Conservation (phyloP, 2,888 invertebrate species). For the Alviniconcha strummeri region DNA sequence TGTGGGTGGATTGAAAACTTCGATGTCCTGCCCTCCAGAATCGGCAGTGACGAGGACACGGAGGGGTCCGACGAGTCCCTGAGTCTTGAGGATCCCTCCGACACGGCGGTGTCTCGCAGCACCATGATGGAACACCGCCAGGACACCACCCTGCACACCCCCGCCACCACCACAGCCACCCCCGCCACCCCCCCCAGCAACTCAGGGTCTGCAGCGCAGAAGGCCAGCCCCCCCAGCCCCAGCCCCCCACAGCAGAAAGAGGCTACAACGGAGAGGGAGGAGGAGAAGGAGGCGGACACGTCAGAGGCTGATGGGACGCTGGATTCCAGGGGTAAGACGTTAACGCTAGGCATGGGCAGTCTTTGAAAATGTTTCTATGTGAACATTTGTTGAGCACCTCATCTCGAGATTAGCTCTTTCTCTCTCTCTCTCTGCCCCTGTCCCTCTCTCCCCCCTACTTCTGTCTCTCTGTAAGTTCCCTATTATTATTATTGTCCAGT, state of each 20-base stretch:
- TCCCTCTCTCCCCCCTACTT: too few relatives aligned
- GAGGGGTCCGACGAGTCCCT: conserved; percentile 67
- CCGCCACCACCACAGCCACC: conserved; percentile 29
- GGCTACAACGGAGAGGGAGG: conserved; percentile 18
- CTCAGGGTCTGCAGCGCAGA: conserved; percentile 33
- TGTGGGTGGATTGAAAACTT: too few relatives aligned
- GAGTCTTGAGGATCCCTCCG: conserved; percentile 66
- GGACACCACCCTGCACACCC: conserved; percentile 3
- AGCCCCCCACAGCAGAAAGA: conserved; percentile 23
- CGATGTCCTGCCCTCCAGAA: conserved; percentile 48
- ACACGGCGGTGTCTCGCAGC: conserved; percentile 66
- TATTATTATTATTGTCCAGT: too few relatives aligned
- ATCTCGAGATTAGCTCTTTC: too few relatives aligned
- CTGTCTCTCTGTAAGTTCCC: too few relatives aligned
- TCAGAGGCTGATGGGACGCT: conserved; percentile 38
- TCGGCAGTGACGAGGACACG: conserved; percentile 73
- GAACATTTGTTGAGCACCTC: too few relatives aligned
- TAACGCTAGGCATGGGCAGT: too few relatives aligned
- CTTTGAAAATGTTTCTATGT: too few relatives aligned
- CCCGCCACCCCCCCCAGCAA: conserved; percentile 8
- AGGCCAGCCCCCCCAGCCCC: neutral
- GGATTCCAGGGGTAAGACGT: conserved; percentile 9
- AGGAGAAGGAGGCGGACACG: conserved; percentile 29
- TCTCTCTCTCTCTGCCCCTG: too few relatives aligned
- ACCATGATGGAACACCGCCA: conserved; percentile 48